Evolutionary conservation across 2,113 vertebrate genomes (phyloP).

Genomic region (Amphiprion ocellaris): DNA sequence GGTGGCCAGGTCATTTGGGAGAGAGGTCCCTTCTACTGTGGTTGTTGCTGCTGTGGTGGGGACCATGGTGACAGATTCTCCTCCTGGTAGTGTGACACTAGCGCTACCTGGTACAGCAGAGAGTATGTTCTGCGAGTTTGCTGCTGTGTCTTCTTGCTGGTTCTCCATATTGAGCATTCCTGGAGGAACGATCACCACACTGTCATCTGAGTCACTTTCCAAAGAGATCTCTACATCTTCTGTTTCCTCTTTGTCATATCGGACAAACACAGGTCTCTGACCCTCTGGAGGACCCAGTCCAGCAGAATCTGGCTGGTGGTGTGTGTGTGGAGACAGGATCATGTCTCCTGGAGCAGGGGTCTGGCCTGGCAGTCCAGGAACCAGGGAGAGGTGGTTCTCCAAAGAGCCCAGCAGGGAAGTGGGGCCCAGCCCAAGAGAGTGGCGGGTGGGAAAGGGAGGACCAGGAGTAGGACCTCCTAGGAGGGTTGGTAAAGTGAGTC

Average conservation of each 20-base stretch:
- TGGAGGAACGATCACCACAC: conserved; percentile 91
- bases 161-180: conserved; percentile 82
- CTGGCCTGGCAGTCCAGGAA: conserved; percentile 76
- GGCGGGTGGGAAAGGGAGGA: conserved; percentile 76
- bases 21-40: conserved; percentile 54
- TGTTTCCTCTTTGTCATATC: conserved; percentile 90
- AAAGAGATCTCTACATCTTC: conserved; percentile 93
- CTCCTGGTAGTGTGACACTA: conserved; percentile 37
- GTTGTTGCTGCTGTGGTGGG: conserved; percentile 42
- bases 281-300: conserved; percentile 81
- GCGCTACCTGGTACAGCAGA: conserved; percentile 30
- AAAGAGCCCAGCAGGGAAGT: conserved; percentile 78
- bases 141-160: conserved; percentile 62
- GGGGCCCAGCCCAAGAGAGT: conserved; percentile 75
- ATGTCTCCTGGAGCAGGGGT: conserved; percentile 66
- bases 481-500: conserved; percentile 76
- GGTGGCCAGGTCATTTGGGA: conserved; percentile 75
- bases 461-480: conserved; percentile 73
- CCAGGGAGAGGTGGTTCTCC: conserved; percentile 85
- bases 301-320: conserved; percentile 74
- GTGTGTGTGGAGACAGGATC: conserved; percentile 72
- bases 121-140: conserved; percentile 44
- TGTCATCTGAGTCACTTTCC: conserved; percentile 92
- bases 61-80: conserved; percentile 61
- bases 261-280: conserved; percentile 89